Evolutionary conservation across 2,888 invertebrate genomes (phyloP).

Genomic region (Brachynemurus nebulosus): DNA sequence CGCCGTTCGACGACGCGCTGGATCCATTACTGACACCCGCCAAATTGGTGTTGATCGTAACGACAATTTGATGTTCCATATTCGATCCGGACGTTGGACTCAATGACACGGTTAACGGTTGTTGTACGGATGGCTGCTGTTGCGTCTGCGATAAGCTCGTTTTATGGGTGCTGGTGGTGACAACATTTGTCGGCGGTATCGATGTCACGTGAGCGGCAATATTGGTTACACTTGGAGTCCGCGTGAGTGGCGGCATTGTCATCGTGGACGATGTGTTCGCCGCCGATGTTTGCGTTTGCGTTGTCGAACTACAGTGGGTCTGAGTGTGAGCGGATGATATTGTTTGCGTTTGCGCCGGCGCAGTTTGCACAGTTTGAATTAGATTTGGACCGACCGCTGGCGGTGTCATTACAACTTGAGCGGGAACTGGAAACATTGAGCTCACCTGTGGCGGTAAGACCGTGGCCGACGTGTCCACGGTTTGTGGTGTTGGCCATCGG

Average conservation of each 20-base stretch:
- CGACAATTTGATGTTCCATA: not conserved
- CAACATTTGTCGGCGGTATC: slow-evolving; percentile 8
- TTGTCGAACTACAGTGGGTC: too few species aligned
- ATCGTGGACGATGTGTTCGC: not conserved
- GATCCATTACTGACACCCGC: not conserved
- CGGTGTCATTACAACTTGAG: too few species aligned
- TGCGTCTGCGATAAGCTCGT: not conserved
- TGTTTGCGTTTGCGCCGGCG: too few species aligned
- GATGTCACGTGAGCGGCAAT: not conserved
- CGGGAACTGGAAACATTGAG: too few species aligned
- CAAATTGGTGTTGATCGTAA: not conserved
- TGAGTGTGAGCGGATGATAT: too few species aligned
- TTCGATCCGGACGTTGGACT: not conserved
- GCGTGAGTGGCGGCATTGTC: not conserved
- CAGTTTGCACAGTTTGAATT: too few species aligned
- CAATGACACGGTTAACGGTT: not conserved
- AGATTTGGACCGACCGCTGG: too few species aligned
- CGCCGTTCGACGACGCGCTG: not conserved
- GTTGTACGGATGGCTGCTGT: not conserved
- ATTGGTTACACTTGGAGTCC: not conserved
- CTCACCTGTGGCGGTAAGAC: too few species aligned
- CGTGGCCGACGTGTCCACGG: too few species aligned
- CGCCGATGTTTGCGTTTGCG: slow-evolving; percentile 4
- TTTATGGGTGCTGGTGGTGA: slow-evolving; percentile 9
- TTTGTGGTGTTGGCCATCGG: too few species aligned